phyloP scores from a whole-genome alignment of 53 echinoderm and acorn worm genomes.

The Apostichopus leukothele region DNA sequence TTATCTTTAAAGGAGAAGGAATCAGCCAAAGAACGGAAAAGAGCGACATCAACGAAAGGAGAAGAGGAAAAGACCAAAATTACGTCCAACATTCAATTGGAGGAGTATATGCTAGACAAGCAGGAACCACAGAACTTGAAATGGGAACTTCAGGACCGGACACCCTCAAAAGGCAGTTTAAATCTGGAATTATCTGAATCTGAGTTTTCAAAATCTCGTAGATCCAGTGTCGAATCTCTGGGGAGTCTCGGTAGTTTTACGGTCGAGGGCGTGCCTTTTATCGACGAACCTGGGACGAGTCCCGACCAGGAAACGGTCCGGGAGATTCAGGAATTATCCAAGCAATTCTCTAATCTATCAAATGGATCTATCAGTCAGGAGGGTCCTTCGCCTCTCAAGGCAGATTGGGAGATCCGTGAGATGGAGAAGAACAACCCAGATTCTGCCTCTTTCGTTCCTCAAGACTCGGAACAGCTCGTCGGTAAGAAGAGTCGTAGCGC shows the following conservation, averaged over 20 bases:
- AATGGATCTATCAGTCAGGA: not conserved
- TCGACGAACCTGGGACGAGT: slow-evolving; percentile 72
- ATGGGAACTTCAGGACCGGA: slow-evolving; percentile 9
- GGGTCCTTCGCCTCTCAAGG: not conserved
- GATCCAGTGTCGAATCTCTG: slow-evolving; percentile 23
- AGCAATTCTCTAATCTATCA: slow-evolving; percentile 38
- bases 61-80: not conserved
- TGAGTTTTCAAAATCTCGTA: slow-evolving; percentile 15
- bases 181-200: slow-evolving; percentile 30
- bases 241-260: slow-evolving; percentile 53
- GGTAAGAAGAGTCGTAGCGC: not conserved
- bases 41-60: not conserved
- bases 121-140: slow-evolving; percentile 18
- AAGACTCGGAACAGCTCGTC: not conserved
- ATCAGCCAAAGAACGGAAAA: not conserved
- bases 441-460: not conserved
- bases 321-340: slow-evolving; percentile 42
- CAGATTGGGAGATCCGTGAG: not conserved
- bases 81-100: not conserved
- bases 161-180: slow-evolving; percentile 22
- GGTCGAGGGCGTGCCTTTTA: slow-evolving; percentile 81
- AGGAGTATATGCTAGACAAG: not conserved
- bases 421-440: not conserved
- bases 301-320: slow-evolving; percentile 41
- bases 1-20: not conserved